Conservation (phyloP, 1,140 invertebrate genomes). For the Drosophila biarmipes region DNA sequence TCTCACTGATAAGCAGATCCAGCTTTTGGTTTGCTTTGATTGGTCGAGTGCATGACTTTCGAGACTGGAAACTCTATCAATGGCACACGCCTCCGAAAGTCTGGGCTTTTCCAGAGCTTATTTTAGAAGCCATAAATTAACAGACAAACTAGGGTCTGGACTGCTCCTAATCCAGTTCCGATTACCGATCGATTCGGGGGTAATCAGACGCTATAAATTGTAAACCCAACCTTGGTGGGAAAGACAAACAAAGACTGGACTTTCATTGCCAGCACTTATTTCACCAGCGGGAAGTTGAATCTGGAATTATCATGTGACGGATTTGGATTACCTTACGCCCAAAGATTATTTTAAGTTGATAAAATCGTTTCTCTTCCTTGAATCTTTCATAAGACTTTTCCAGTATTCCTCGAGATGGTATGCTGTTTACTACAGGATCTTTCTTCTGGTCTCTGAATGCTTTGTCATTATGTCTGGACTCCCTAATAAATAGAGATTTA, state of each 20-base stretch:
- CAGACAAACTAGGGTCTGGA: slow-evolving; percentile 17
- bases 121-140: slow-evolving; percentile 26
- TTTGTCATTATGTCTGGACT: too few species aligned
- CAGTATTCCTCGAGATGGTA: neutral
- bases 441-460: too few species aligned
- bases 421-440: too few species aligned
- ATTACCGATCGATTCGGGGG: slow-evolving; percentile 18
- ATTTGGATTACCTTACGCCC: neutral
- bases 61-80: slow-evolving; percentile 6
- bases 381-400: too few species aligned
- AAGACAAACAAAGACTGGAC: slow-evolving; percentile 14
- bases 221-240: neutral
- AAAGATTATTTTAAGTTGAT: neutral
- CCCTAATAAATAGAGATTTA: too few species aligned
- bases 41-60: slow-evolving; percentile 29
- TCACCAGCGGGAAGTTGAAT: neutral
- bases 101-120: slow-evolving; percentile 22
- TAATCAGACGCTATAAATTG: slow-evolving; percentile 36
- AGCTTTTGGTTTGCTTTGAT: slow-evolving; percentile 20
- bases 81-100: slow-evolving; percentile 41
- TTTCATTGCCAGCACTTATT: slow-evolving; percentile 20
- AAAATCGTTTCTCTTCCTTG: neutral
- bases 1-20: slow-evolving; percentile 15
- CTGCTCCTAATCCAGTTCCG: slow-evolving; percentile 9
- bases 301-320: neutral